These are phyloP conservation scores for Megaceryle alcyon DNA, from an alignment of 2,797 vertebrate genomes.

Conservation along the genomic window DNA sequence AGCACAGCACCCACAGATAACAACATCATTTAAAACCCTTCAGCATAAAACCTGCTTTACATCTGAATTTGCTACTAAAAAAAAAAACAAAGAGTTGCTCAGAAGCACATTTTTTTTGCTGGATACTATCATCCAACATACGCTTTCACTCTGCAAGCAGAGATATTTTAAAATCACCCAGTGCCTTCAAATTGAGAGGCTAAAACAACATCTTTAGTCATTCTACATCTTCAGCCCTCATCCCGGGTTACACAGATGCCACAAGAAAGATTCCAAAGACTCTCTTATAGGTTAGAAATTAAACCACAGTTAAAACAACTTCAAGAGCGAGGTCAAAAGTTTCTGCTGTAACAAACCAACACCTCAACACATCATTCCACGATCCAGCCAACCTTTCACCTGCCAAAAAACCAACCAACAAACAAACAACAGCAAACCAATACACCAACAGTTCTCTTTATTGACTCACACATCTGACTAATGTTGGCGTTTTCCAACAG, in stretches of 20 bases:
- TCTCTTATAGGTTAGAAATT: background rate
- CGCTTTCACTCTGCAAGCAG: background rate
- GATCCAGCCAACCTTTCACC: background rate
- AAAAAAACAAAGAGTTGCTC: background rate
- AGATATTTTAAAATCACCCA: background rate
- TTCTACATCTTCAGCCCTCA: background rate
- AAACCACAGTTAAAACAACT: background rate
- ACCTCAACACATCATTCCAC: background rate
- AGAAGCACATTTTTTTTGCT: background rate
- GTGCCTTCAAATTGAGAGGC: background rate
- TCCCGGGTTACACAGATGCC: background rate
- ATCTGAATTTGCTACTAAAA: background rate
- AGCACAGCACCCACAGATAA: constrained; percentile 6
- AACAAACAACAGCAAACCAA: background rate
- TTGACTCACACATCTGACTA: constrained; percentile 92
- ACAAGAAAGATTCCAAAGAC: fast-evolving
- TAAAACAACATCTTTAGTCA: background rate
- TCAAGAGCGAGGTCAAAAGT: background rate
- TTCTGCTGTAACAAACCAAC: background rate
- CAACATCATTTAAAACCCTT: background rate
- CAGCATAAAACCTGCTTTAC: background rate
- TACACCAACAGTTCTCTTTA: constrained; percentile 16
- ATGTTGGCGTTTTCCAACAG: constrained; percentile 97
- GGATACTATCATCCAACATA: background rate
- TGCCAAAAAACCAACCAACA: background rate